Evolutionary conservation across 2,797 vertebrate genomes (phyloP).

Genomic region (Tauraco hartlaubi): DNA sequence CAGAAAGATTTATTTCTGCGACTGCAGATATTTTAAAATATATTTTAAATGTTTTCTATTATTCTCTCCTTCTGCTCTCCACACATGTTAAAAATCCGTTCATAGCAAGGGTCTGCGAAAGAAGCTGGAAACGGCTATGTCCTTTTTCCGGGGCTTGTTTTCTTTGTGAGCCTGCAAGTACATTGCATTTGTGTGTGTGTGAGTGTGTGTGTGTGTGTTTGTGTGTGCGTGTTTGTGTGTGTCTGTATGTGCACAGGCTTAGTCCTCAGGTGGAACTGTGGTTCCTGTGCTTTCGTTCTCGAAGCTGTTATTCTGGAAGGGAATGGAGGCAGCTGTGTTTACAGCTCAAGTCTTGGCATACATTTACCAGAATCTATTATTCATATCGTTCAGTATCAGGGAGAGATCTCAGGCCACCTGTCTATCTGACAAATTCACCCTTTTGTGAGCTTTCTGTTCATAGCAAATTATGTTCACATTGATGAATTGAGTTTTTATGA

Average conservation of each 20-base stretch:
- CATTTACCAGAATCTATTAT: conserved; percentile 99
- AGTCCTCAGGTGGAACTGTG: conserved; percentile 98
- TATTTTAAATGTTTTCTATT: conserved; percentile 76
- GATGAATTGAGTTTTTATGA: conserved; percentile 99
- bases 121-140: conserved; percentile 23
- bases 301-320: conserved; percentile 99
- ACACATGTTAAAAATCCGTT: conserved; percentile 73
- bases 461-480: conserved; percentile 99
- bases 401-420: conserved; percentile 99
- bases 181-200: not conserved
- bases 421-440: conserved; percentile 99
- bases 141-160: conserved; percentile 72
- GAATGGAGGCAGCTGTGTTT: conserved; percentile 99
- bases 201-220: not conserved
- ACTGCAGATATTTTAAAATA: conserved; percentile 64
- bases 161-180: conserved; percentile 71
- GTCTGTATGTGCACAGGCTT: conserved; percentile 80
- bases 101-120: conserved; percentile 48
- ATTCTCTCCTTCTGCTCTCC: conserved; percentile 67
- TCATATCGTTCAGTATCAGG: conserved; percentile 99
- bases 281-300: conserved; percentile 95
- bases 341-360: conserved; percentile 99
- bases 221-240: not conserved
- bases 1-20: conserved; percentile 62
- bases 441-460: conserved; percentile 99